These are phyloP conservation scores for Pyrochroa serraticornis DNA, from an alignment of 2,888 invertebrate genomes.

Conservation along the genomic window DNA sequence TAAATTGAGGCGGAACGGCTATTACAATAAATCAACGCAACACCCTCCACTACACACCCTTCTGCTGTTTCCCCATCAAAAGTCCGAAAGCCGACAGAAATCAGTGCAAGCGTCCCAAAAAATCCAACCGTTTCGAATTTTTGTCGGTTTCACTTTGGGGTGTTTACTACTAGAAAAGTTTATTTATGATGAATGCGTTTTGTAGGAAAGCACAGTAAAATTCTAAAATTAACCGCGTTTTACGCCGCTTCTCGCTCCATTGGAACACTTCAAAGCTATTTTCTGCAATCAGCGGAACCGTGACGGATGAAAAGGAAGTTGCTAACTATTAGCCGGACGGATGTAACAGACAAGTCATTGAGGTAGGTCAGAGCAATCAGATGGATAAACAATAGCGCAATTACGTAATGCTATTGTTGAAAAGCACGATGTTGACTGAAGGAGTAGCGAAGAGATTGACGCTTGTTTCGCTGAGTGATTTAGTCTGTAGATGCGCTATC, in stretches of 20 bases:
- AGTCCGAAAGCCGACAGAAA: too few species aligned
- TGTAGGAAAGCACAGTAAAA: slow-evolving; percentile 8
- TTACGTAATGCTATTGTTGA: slow-evolving; percentile 29
- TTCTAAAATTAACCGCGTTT: too few species aligned
- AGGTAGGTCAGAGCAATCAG: slow-evolving; percentile 47
- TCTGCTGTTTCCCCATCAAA: neutral
- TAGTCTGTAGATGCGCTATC: too few species aligned
- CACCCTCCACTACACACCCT: slow-evolving; percentile 43
- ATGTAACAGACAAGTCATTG: slow-evolving; percentile 47
- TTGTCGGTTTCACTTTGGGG: slow-evolving; percentile 21
- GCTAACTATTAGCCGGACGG: slow-evolving; percentile 37
- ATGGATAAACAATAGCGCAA: slow-evolving; percentile 39
- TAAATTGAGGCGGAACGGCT: slow-evolving; percentile 57
- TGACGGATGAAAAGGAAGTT: slow-evolving; percentile 41
- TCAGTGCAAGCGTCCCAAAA: too few species aligned
- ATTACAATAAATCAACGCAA: slow-evolving; percentile 58
- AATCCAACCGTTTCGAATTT: too few species aligned
- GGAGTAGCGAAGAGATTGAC: too few species aligned
- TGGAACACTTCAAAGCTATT: slow-evolving; percentile 24
- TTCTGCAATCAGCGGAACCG: slow-evolving; percentile 32
- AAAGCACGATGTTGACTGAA: too few species aligned
- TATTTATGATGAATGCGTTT: slow-evolving; percentile 35
- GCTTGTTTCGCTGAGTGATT: too few species aligned
- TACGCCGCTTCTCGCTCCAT: slow-evolving; percentile 15
- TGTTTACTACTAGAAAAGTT: too few species aligned